Conservation (phyloP, 2,113 vertebrate species). For the Nipponia nippon region DNA sequence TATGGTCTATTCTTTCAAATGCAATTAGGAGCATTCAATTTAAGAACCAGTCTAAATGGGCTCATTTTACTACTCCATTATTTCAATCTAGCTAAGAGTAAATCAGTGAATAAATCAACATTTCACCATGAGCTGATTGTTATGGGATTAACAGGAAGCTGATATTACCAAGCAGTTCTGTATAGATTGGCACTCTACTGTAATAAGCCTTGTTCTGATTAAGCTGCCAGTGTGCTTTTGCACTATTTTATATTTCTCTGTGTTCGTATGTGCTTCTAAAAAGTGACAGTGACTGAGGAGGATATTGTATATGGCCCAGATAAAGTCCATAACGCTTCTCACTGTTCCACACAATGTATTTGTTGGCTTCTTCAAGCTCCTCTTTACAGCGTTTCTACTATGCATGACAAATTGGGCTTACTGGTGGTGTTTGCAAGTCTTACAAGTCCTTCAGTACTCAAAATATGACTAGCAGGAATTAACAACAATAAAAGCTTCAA, state of each 20-base stretch:
- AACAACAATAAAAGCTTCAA: neutral
- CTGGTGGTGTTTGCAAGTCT: neutral
- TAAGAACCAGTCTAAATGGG: constrained; percentile 35
- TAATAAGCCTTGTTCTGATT: neutral
- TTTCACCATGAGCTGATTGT: constrained; percentile 57
- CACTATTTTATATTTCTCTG: neutral
- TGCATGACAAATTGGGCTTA: neutral
- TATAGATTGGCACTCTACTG: neutral
- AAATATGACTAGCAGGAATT: neutral
- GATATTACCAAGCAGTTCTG: constrained; percentile 22
- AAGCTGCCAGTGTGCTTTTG: neutral
- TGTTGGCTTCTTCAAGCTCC: neutral
- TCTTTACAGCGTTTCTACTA: neutral
- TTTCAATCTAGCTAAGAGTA: constrained; percentile 58
- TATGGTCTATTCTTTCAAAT: constrained; percentile 50
- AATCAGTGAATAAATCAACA: constrained; percentile 65
- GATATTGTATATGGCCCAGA: neutral
- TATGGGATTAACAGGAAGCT: constrained; percentile 58
- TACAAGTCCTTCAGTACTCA: neutral
- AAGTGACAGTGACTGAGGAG: neutral
- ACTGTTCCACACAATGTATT: neutral
- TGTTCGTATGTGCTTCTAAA: neutral
- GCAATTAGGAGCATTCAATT: constrained; percentile 59
- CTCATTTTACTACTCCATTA: constrained; percentile 64
- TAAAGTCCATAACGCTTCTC: neutral